Base-by-base conservation (phyloP, 2,888 invertebrate genomes). In the Xestobium rufovillosum region DNA sequence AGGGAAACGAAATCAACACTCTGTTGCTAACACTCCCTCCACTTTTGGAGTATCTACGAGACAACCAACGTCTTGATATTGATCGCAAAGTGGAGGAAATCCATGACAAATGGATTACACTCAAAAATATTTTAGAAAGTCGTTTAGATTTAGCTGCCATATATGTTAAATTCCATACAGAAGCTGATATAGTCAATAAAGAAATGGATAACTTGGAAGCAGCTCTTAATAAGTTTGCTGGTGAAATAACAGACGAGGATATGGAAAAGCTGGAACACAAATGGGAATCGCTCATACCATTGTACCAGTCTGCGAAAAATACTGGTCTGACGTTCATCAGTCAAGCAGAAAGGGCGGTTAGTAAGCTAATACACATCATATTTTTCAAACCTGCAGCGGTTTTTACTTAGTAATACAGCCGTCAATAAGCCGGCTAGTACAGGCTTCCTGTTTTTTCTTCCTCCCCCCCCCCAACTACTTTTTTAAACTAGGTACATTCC, bases 121-220 rank as follows among this genome's bases (percentile, higher is more conserved):
- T 79, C 3, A 75, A 76, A 49, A 72, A 72, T 43, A 58, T 74
- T 14, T 61, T 82, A 3, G 70, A 78, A 40, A 69, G 68, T 38
- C 73, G 87, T 38, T 72, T 85, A 39, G 75, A 78, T 43, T 65
- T 84, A 11, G 74, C 78, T 10, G 72, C 73, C 26, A 61, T 78
- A 43, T 83, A 83, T 53, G 76, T 81, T 26, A 76, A 80, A 47
- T 85, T 86, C 65, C 81, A 83, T 50, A 73, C 76, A 53, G 74
- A 76, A 44, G 79, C 80, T 12, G 73, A 77, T 40, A 74, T 76
- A 56, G 69, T 85, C 30, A 70, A 72, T 41, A 71, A 69, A 40
- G 78, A 80, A 55, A 70, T 83, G 60, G 78, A 82, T 53, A 69
- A 69, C 36, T 53, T 85, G 31, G 81, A 83, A 52, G 65, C 71